phyloP scores from a whole-genome alignment of 2,888 invertebrate genomes.

The Synergus umbraculus region DNA sequence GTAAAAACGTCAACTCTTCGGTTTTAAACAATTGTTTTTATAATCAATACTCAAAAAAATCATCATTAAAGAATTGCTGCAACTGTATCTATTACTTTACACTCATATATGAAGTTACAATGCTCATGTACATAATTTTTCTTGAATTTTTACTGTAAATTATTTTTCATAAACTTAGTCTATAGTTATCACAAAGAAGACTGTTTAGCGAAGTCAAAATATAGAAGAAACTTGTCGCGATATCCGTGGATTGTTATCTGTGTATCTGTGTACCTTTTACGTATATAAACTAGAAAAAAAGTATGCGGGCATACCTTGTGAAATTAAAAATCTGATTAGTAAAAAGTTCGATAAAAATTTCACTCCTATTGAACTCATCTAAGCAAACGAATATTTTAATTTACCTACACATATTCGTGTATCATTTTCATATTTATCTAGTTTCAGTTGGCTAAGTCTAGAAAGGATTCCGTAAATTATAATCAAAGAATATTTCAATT shows the following conservation, averaged over 20 bases:
- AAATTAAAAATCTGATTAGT: conserved; percentile 1
- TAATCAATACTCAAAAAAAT: neutral
- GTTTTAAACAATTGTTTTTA: neutral
- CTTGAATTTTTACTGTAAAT: conserved; percentile 41
- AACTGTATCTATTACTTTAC: conserved; percentile 19
- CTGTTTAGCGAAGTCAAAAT: conserved; percentile 36
- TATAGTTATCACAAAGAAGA: conserved; percentile 40
- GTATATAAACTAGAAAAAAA: neutral
- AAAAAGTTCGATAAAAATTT: neutral
- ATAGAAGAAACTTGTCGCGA: conserved; percentile 26
- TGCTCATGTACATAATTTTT: conserved; percentile 40
- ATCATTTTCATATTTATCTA: neutral
- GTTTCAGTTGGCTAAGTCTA: neutral
- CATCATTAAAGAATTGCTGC: conserved; percentile 6
- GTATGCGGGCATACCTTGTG: neutral
- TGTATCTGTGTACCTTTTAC: conserved; percentile 36
- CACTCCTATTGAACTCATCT: neutral
- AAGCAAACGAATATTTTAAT: neutral
- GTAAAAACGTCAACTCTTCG: neutral
- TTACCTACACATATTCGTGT: neutral
- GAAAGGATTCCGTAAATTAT: neutral
- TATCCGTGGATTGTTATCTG: conserved; percentile 3
- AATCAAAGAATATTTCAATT: neutral
- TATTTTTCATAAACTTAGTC: conserved; percentile 38
- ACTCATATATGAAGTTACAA: conserved; percentile 26